Base-by-base conservation (phyloP, 2,888 invertebrate genomes). In the Perizoma affinitatum region DNA sequence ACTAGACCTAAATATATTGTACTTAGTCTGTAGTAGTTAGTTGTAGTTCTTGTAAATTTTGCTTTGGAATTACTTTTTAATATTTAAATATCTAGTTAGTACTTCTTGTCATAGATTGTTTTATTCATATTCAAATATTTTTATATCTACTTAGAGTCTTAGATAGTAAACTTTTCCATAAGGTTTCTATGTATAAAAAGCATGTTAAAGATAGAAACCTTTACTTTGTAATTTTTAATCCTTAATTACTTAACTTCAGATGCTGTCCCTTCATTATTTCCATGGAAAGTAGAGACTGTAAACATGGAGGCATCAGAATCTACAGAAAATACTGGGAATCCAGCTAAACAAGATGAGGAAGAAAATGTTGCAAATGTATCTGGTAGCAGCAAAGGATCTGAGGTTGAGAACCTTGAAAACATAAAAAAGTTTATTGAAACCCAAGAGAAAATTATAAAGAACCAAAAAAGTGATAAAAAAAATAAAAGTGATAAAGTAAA, bases 251-350 rank as follows among this genome's bases (percentile, higher is more conserved):
- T 34, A n/a, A 86, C 7, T 85, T 55, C 76, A 93, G 96, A 95
- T 68, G 95, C 95, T 6, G 90, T 95, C 51, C 96, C 96, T 6
- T 95, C 95, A 61, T 95, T 96, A 57, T 96, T 96, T 84, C 92
- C 94, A 4, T 95, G 95, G 95, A 83, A 72, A 58, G 74, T 73
- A 68, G 67, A 73, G 58, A 67, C 48, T 7, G 50, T 58, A 40
- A 68, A 73, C 47, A 79, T 78, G 76, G 80, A 83, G 41, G 52
- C 63, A 22, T 49, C 63, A 49, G 62, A 55, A 8, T 54, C 46
- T 33, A 33, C 54, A 35, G 54, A 33, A 42, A 49, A 49, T 49
- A 11, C 41, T 9, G 61, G 66, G 11, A 49, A 61, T 41, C 22
- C 54, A 33, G 9, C 4, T 6, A 11, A 45, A 48, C 58, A 22